Evolutionary conservation across 2,888 invertebrate genomes (phyloP).

Genomic region (Tenthredo livida): DNA sequence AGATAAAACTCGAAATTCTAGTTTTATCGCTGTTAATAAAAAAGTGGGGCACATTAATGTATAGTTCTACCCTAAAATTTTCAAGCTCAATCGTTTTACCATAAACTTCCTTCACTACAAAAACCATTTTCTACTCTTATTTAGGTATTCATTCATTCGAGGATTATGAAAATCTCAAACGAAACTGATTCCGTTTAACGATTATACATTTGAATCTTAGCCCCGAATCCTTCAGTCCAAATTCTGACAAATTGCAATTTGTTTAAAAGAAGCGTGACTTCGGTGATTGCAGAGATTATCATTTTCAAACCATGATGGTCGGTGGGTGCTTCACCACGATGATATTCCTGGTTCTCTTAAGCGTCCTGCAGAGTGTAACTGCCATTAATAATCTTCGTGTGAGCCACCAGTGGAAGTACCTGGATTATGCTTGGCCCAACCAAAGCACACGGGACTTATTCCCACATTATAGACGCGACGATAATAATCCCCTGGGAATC

Average conservation of each 20-base stretch:
- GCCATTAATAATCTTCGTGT: slow-evolving; percentile 85
- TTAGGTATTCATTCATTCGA: no score
- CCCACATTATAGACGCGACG: slow-evolving; percentile 78
- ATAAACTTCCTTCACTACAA: no score
- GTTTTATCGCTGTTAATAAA: no score
- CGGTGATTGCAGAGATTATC: background rate
- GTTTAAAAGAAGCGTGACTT: background rate
- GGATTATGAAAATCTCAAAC: no score
- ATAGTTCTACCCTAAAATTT: no score
- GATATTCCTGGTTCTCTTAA: background rate
- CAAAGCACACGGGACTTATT: slow-evolving; percentile 78
- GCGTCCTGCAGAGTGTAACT: background rate
- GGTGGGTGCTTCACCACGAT: background rate
- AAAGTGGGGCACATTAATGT: no score
- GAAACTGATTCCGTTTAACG: background rate
- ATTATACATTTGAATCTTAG: background rate
- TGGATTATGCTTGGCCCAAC: slow-evolving; percentile 84
- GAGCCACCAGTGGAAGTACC: slow-evolving; percentile 86
- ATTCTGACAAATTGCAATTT: background rate
- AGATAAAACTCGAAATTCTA: no score
- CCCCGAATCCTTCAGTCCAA: background rate
- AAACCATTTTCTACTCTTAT: no score
- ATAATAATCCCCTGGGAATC: slow-evolving; percentile 87
- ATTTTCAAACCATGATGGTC: background rate
- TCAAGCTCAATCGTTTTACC: no score